Conservation (phyloP, 2,888 invertebrate genomes). For the Exocentrus adspersus region DNA sequence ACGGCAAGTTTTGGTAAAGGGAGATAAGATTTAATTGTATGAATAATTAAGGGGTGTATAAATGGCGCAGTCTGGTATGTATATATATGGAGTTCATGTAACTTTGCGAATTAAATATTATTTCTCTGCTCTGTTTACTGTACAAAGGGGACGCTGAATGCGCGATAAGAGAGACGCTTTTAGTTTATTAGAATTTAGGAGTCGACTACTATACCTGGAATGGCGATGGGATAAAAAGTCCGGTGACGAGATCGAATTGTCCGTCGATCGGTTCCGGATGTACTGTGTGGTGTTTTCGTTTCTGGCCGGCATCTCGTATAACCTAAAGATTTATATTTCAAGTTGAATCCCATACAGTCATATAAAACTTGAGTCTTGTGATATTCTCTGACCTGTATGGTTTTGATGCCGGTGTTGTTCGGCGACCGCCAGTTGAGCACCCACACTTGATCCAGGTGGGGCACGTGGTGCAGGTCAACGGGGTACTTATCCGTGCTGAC, state of each 20-base stretch:
- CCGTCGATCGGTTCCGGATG: slow-evolving; percentile 81
- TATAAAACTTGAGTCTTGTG: no score
- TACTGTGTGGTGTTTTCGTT: slow-evolving; percentile 76
- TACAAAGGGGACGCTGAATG: not conserved
- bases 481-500: slow-evolving; percentile 78
- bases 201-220: slow-evolving; percentile 67
- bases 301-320: slow-evolving; percentile 78
- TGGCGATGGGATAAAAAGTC: slow-evolving; percentile 71
- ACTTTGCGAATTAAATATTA: slow-evolving; percentile 1
- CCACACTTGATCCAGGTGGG: slow-evolving; percentile 80
- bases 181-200: not conserved
- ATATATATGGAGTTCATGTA: not conserved
- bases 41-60: slow-evolving; percentile 18
- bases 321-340: no score
- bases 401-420: slow-evolving; percentile 71
- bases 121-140: not conserved
- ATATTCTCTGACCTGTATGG: slow-evolving; percentile 69
- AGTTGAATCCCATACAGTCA: no score
- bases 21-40: slow-evolving; percentile 25
- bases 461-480: slow-evolving; percentile 75
- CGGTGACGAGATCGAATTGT: slow-evolving; percentile 77
- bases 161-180: slow-evolving; percentile 1
- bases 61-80: not conserved
- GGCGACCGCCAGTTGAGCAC: slow-evolving; percentile 74
- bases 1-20: slow-evolving; percentile 16